phyloP scores from a whole-genome alignment of 2,113 vertebrate species.

The Pteruthius melanotis region DNA sequence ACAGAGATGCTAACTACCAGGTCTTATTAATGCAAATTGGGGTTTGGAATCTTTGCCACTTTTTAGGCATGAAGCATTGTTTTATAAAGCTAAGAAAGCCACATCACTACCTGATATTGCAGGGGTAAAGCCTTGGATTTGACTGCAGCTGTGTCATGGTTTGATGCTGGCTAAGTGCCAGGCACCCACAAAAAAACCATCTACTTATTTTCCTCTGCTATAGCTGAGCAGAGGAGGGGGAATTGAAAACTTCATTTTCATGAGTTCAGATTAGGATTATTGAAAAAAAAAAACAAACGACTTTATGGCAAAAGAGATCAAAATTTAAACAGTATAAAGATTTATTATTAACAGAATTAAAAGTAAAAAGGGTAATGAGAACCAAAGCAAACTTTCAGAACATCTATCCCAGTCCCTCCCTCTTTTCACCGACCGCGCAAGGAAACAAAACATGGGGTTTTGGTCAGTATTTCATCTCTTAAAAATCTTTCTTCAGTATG shows the following conservation, averaged over 20 bases:
- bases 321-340: background rate
- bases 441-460: background rate
- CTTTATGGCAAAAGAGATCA: background rate
- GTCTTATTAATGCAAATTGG: background rate
- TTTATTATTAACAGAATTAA: background rate
- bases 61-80: background rate
- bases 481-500: background rate
- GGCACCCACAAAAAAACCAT: background rate
- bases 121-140: background rate
- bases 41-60: background rate
- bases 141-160: background rate
- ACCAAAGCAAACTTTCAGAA: background rate
- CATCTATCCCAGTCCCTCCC: background rate
- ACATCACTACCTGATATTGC: background rate
- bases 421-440: fast-evolving
- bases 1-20: background rate
- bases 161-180: background rate
- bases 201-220: background rate
- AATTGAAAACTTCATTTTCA: background rate
- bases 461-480: background rate
- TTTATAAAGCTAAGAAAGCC: background rate
- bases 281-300: background rate
- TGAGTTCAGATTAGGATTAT: background rate
- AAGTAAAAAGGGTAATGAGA: background rate
- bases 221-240: background rate